These are phyloP conservation scores for Amitus sp. DNA, from an alignment of 2,888 invertebrate species.

Conservation along the genomic window DNA sequence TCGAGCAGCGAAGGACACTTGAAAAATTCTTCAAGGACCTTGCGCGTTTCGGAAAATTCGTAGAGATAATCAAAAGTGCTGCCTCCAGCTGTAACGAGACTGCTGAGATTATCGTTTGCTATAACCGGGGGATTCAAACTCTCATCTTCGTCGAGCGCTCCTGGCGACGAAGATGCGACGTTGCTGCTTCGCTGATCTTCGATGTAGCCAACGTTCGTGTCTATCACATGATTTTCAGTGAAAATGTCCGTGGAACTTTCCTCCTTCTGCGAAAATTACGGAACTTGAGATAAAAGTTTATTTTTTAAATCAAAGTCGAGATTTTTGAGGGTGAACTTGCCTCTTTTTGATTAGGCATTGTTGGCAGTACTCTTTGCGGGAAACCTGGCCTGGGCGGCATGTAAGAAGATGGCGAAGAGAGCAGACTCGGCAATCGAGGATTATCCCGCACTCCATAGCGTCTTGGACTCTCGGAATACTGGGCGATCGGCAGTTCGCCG, in stretches of 20 bases:
- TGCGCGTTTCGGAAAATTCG: constrained; percentile 92
- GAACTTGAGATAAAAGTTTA: too few species aligned
- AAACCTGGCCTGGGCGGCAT: constrained; percentile 85
- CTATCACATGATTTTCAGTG: constrained; percentile 54
- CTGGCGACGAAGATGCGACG: constrained; percentile 24
- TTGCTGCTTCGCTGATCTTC: constrained; percentile 48
- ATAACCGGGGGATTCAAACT: constrained; percentile 51
- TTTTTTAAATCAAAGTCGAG: too few species aligned
- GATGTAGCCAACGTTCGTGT: constrained; percentile 42
- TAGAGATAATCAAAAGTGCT: constrained; percentile 87
- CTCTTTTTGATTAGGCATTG: constrained; percentile 62
- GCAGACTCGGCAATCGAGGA: constrained; percentile 70
- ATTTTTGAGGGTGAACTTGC: too few species aligned
- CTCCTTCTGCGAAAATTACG: constrained; percentile 48
- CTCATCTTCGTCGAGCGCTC: constrained; percentile 41
- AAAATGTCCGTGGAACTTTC: constrained; percentile 52
- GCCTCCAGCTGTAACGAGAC: constrained; percentile 60
- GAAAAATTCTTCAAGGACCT: constrained; percentile 93
- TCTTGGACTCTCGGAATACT: constrained; percentile 91
- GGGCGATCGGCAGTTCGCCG: constrained; percentile 89
- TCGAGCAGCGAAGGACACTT: constrained; percentile 78
- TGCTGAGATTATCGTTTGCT: constrained; percentile 59
- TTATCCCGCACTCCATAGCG: constrained; percentile 76
- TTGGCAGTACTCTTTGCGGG: constrained; percentile 75
- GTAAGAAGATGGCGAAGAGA: constrained; percentile 75